Percentiles rank a stretch among this genome's conserved stretches.
Conservation (phyloP, 2,113 vertebrate species). For the Rhynchomys soricoides region DNA sequence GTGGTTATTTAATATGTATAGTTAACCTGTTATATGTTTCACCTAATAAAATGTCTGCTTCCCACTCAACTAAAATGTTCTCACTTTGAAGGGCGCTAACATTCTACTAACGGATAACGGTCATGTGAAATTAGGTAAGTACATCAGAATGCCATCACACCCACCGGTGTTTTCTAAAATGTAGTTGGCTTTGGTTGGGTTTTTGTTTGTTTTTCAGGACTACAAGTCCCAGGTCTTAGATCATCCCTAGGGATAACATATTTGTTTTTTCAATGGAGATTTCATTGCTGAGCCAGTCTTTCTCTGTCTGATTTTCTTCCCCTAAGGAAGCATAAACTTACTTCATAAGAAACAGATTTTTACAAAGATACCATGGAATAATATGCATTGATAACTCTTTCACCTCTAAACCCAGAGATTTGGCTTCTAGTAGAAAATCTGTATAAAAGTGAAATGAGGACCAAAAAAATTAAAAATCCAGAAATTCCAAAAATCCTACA, state of each 20-base stretch:
- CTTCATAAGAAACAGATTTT: not conserved
- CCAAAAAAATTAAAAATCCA: conserved; percentile 9
- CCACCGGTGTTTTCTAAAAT: not conserved
- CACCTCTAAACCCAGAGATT: not conserved
- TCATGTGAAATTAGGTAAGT: conserved; percentile 98
- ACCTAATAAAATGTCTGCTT: conserved; percentile 31
- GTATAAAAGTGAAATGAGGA: conserved; percentile 29
- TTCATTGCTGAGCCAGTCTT: not conserved
- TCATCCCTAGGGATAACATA: not conserved
- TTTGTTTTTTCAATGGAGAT: not conserved
- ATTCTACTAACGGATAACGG: conserved; percentile 99
- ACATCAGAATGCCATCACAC: conserved; percentile 52
- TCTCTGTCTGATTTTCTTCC: not conserved
- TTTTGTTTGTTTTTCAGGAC: not conserved
- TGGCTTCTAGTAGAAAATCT: conserved; percentile 39
- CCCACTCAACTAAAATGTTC: conserved; percentile 77
- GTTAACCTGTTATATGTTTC: conserved; percentile 38
- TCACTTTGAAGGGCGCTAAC: conserved; percentile 95
- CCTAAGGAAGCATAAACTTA: not conserved
- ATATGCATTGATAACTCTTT: conserved; percentile 22
- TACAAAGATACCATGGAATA: conserved; percentile 15
- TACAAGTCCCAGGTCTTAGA: not conserved
- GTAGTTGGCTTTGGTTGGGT: not conserved
- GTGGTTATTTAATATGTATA: conserved; percentile 46
- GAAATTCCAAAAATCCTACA: not conserved